Base-by-base conservation (phyloP, 2,113 vertebrate species). In the Kryptolebias marmoratus region DNA sequence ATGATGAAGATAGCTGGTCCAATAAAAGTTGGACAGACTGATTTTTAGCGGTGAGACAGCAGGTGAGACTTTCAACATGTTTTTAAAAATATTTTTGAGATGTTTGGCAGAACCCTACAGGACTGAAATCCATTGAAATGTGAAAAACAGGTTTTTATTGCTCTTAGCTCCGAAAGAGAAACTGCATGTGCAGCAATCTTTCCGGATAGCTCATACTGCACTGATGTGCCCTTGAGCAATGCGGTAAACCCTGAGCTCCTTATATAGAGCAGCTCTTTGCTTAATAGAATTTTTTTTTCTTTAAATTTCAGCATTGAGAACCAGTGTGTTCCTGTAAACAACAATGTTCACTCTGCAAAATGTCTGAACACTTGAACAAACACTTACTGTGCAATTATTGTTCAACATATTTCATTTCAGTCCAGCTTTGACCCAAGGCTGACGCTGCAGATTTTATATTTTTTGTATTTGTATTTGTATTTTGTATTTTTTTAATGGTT, bases 141-240 rank as follows among this genome's bases (percentile, higher is more conserved):
- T 39, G 12, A 30, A 69, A 68, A 68, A 49, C 18, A 47, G 30
- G 5, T 42, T 71, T 68, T 52, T 9, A 0, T 39, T 45, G 30
- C 66, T 65, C 6, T n/a, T 11, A 53, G 50, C 61, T 54, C 39
- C 22, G 2, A 74, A 71, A 28, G 49, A 65, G 14, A 73, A 68
- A 80, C 55, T 50, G 71, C 55, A 2, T 1, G n/a, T 27, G 70
- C 0, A 50, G 61, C 75, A 6, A 30, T 68, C 58, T 66, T 52
- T 39, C 36, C 53, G 27, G 31, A 52, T 56, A 32, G 61, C 45
- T 1, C 0, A 14, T 30, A 11, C 68, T 39, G 74, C 31, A n/a
- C 58, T 56, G 74, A 81, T 3, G 77, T 79, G n/a, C 55, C 86
- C 75, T 81, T 74, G 45, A 83, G 83, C 77, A 74, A 74, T 74